Percentiles rank a stretch among this genome's conserved stretches.
phyloP scores from a whole-genome alignment of 1,140 invertebrate species.

The Catajapyx aquilonaris region DNA sequence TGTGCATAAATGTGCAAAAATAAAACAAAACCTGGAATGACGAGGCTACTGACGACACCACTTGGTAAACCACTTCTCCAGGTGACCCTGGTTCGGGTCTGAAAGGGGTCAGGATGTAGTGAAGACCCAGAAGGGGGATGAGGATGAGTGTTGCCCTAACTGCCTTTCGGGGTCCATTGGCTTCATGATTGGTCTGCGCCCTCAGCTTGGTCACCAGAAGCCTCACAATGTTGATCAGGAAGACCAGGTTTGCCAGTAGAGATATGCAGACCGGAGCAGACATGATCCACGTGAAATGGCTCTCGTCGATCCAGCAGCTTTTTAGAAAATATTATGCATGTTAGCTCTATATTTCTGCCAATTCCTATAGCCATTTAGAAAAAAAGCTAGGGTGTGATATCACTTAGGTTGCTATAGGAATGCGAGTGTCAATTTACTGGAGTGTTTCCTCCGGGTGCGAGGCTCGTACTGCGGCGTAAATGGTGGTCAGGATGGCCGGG shows the following conservation, averaged over 20 bases:
- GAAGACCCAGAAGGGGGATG: constrained; percentile 32
- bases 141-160: constrained; percentile 31
- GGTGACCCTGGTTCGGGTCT: constrained; percentile 20
- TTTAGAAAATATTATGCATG: constrained; percentile 19
- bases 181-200: constrained; percentile 19
- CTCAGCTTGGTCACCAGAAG: constrained; percentile 74
- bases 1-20: constrained; percentile 2
- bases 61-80: constrained; percentile 22
- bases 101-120: constrained; percentile 29
- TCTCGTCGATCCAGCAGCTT: constrained; percentile 70
- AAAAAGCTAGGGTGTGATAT: too few relatives aligned
- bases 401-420: too few relatives aligned
- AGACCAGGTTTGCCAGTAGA: constrained; percentile 63
- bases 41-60: constrained; percentile 23
- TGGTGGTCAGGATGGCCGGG: constrained; percentile 18
- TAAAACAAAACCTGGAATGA: constrained; percentile 25
- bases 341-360: too few relatives aligned
- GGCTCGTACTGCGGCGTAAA: constrained; percentile 19
- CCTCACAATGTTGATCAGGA: constrained; percentile 81
- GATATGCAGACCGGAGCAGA: constrained; percentile 57
- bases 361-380: too few relatives aligned
- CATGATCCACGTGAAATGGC: constrained; percentile 45
- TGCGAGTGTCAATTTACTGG: constrained; percentile 15
- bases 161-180: constrained; percentile 14
- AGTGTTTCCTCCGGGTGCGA: constrained; percentile 13